Evolutionary conservation across 2,888 invertebrate genomes (phyloP).

Genomic region (Stomorhina lunata): DNA sequence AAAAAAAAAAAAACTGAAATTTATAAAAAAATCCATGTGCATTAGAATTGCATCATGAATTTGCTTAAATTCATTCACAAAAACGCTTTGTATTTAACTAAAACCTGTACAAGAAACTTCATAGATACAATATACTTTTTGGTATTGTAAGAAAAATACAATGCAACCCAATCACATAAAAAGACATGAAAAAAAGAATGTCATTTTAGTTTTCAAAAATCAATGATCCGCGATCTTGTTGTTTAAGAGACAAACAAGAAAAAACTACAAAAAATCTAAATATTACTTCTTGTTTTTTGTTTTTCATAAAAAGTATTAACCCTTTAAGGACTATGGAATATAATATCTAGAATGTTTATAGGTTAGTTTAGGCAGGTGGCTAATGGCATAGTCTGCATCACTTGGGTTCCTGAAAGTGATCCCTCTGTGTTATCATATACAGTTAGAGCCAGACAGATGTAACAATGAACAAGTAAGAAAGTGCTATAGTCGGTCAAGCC

Average conservation of each 20-base stretch:
- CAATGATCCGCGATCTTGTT: background rate
- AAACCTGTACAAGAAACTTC: background rate
- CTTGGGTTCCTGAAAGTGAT: too few species aligned
- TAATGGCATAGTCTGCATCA: too few species aligned
- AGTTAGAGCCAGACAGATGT: too few species aligned
- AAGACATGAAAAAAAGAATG: background rate
- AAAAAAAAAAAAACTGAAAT: background rate
- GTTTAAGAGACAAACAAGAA: background rate
- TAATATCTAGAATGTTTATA: too few species aligned
- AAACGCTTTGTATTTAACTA: background rate
- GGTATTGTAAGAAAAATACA: too few species aligned
- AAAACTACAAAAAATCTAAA: too few species aligned
- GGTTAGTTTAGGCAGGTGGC: too few species aligned
- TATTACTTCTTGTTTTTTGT: background rate
- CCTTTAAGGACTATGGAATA: background rate
- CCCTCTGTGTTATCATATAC: too few species aligned
- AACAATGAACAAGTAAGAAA: too few species aligned
- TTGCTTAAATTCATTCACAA: constrained; percentile 5
- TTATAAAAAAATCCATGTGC: background rate
- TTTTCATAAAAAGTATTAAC: background rate
- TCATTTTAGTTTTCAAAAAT: background rate
- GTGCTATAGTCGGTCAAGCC: too few species aligned
- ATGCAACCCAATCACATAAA: background rate
- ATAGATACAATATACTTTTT: too few species aligned
- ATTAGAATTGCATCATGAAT: constrained; percentile 49